These are phyloP conservation scores for Rhagonycha fulva DNA, from an alignment of 2,888 invertebrate genomes.

Conservation along the genomic window DNA sequence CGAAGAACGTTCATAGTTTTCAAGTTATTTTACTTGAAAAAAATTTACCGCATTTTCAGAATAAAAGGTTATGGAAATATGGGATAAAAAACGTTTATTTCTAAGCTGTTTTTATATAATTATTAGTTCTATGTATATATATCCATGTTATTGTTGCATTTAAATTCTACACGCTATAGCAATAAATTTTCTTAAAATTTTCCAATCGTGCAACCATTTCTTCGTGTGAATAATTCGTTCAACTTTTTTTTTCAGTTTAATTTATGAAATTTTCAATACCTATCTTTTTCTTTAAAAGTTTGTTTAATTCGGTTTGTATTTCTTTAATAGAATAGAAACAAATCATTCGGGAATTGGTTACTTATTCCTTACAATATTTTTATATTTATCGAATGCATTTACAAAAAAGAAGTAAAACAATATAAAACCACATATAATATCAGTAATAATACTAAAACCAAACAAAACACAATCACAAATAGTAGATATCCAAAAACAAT, in stretches of 20 bases:
- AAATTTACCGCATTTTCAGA: neutral
- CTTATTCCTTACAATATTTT: too few relatives aligned
- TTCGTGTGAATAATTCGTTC: neutral
- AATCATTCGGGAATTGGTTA: too few relatives aligned
- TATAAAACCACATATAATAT: too few relatives aligned
- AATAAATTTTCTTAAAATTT: neutral
- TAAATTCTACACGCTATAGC: neutral
- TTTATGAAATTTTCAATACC: too few relatives aligned
- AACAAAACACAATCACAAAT: too few relatives aligned
- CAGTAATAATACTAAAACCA: too few relatives aligned
- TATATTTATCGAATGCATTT: too few relatives aligned
- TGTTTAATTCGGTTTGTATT: too few relatives aligned
- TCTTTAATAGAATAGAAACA: too few relatives aligned
- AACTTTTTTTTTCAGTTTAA: neutral
- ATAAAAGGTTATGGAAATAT: neutral
- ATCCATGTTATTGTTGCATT: neutral
- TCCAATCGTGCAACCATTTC: neutral
- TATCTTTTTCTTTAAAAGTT: too few relatives aligned
- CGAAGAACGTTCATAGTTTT: neutral
- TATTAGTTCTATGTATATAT: neutral
- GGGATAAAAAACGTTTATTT: neutral
- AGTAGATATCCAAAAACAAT: too few relatives aligned
- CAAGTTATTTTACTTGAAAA: neutral
- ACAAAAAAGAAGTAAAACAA: too few relatives aligned
- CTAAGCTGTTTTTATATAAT: neutral